Evolutionary conservation across 1,140 invertebrate genomes (phyloP), one percentile per base, ranked within the genome.

Genomic region (Brachionus paranguensis): DNA sequence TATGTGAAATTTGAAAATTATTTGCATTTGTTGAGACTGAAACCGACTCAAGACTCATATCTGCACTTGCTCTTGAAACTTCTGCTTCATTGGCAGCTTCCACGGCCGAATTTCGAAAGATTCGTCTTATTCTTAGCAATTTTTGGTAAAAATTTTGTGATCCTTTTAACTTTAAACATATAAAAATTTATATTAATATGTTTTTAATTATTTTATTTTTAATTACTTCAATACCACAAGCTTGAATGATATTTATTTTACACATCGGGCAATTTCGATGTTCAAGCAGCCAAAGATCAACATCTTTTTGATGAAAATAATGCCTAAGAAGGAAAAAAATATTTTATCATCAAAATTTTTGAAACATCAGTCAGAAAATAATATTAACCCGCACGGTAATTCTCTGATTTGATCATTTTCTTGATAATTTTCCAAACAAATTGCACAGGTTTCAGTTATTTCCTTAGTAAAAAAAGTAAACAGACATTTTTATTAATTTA

Each of bases 211-310:
- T 14, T 43, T 74, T 14, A 37, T 17, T 29, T 17, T 37, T 3
- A 4, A 50, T 10, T 41, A 79, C 78, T 53, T 81, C 53, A 20
- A 81, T 81, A 64, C 95, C 95, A 89, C 95, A 96, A 86, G 95
- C 94, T 88, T 95, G 94, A 14, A 97, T 91, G 87, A 97, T 96
- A 88, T 97, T 95, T 92, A 95, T 93, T 90, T 97, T 96, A 90
- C 95, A 97, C 94, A 97, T 96, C 14, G 95, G 95, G 90, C 95
- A 96, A 24, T 94, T 96, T 84, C 95, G 91, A 88, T 96, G 94
- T 87, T 96, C 94, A 85, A 97, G 89, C 33, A 97, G 91, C 95
- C 95, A 97, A 3, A 95, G 94, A 91, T 97, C 95, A 83, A 97
- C 95, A 91, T 95, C 97, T 84, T 91, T 92, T 90, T 96, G 96